Evolutionary conservation across 2,797 vertebrate genomes (phyloP).

Genomic region (Rhinella marina): DNA sequence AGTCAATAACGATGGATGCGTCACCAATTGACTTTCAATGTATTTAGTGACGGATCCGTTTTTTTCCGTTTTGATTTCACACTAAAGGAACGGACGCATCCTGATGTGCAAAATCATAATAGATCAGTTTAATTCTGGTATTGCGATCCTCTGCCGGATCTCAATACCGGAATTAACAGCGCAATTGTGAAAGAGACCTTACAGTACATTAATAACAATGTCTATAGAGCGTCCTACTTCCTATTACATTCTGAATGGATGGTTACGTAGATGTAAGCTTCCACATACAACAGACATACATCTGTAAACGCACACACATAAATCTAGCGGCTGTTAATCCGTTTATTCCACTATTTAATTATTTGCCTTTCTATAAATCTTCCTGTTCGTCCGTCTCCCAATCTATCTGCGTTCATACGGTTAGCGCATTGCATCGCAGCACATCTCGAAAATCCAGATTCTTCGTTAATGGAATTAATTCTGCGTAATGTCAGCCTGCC

Average conservation of each 20-base stretch:
- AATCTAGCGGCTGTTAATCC: slow-evolving; percentile 35
- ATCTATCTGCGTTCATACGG: slow-evolving; percentile 43
- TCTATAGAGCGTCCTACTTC: neutral
- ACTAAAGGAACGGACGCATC: no score
- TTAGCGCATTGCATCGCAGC: slow-evolving; percentile 28
- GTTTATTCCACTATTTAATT: slow-evolving; percentile 52
- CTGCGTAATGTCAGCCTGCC: slow-evolving; percentile 67
- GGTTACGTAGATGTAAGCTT: neutral
- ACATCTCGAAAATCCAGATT: slow-evolving; percentile 30
- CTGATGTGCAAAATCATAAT: no score
- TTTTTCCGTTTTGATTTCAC: no score
- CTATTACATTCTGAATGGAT: neutral
- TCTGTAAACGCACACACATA: slow-evolving; percentile 17
- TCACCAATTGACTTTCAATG: no score
- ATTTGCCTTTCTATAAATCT: slow-evolving; percentile 50
- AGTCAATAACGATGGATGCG: no score
- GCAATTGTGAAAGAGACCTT: neutral
- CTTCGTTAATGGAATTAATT: slow-evolving; percentile 74
- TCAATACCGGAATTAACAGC: no score
- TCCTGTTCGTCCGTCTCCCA: slow-evolving; percentile 48
- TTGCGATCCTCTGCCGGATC: no score
- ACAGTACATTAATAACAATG: neutral
- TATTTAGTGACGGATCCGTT: no score
- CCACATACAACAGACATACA: slow-evolving; percentile 42
- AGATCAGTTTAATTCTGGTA: no score